Base-by-base conservation (phyloP, 2,113 vertebrate species). In the Athene noctua region DNA sequence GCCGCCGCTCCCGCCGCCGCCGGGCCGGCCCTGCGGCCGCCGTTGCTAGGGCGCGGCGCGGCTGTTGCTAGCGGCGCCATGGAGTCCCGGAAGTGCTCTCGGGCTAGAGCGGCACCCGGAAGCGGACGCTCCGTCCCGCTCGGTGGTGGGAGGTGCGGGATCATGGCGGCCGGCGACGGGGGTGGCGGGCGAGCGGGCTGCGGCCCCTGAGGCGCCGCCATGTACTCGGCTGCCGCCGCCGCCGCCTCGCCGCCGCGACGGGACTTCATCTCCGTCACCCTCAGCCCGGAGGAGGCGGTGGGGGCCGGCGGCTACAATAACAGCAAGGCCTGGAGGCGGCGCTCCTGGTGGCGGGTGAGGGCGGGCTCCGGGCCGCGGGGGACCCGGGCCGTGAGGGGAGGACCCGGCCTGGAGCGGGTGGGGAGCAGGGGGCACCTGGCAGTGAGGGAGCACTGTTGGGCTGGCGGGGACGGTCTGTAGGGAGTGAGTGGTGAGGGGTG, bases 311-410 rank as follows among this genome's bases (percentile, higher is more conserved):
- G 97, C 85, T 98, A 98, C 96, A 98, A 98, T 40, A 98, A 99
- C 97, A 98, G 98, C 97, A 99, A 99, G 96, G 98, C 98, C 94
- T 97, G 98, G 97, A 98, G 99, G 94, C 98, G 98, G 75, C 98
- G 98, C 95, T 99, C 99, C n/a, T 99, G 98, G 94, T 99, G 98
- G 99, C 97, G 99, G 98, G 99, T 99, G 96, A 98, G 99, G 79
- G 44, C 34, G 22, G 42, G 4, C 36, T 3, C 34, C 23, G 20
- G 59, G 36, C 36, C 38, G 36, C 12, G 65, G 34, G 9, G 25
- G 42, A 3, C 36, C 34, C 23, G 20, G 59, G 36, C 36, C 38
- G 36, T 10, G 51, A 40, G 49, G 59, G 16, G 7, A 13, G 9
- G 40, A 6, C 16, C 30, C 12, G 32, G 66, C 14, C 11, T 13